Conservation (phyloP, 2,113 vertebrate species). For the Dasyornis broadbenti region DNA sequence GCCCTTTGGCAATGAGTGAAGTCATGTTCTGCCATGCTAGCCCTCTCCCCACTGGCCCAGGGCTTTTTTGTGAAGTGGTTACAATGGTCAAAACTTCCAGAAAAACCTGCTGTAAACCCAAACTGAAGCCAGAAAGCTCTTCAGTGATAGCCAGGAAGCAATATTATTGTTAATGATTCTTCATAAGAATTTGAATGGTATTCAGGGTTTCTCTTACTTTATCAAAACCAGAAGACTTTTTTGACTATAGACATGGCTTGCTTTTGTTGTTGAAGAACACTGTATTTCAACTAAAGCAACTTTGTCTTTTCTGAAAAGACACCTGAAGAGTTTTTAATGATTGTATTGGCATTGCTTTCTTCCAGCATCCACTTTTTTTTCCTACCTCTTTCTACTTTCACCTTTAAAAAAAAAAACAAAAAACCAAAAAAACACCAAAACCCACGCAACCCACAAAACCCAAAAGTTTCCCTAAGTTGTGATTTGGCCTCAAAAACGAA, state of each 20-base stretch:
- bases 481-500: not conserved
- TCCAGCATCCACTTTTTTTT: not conserved
- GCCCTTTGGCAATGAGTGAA: not conserved
- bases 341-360: not conserved
- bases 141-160: not conserved
- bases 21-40: rapidly evolving
- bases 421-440: too few relatives aligned
- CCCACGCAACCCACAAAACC: not conserved
- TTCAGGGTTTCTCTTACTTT: not conserved
- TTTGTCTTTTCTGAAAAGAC: not conserved
- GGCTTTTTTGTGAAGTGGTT: not conserved
- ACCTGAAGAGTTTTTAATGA: not conserved
- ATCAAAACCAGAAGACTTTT: not conserved
- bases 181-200: not conserved
- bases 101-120: not conserved
- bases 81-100: not conserved
- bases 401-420: not conserved
- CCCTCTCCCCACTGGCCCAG: rapidly evolving
- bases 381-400: not conserved
- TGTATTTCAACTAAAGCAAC: not conserved
- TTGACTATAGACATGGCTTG: not conserved
- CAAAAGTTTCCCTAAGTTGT: not conserved
- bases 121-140: not conserved
- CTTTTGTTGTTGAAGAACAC: not conserved
- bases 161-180: not conserved